Evolutionary conservation across 2,797 vertebrate species (phyloP).

Genomic region (Pipistrellus pygmaeus): DNA sequence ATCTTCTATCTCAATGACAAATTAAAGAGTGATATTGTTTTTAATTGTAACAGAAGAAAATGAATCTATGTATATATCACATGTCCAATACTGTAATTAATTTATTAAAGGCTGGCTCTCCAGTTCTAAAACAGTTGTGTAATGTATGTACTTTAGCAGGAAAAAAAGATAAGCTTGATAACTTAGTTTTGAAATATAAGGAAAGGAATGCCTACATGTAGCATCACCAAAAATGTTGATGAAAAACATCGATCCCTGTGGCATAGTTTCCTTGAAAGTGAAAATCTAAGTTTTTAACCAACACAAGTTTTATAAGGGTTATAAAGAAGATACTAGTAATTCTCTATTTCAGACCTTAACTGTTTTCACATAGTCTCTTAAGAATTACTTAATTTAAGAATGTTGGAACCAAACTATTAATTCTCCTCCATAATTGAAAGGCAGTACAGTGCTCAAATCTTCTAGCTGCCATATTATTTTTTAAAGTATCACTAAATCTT

Average conservation of each 20-base stretch:
- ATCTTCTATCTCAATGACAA: conserved; percentile 85
- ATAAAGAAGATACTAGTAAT: conserved; percentile 76
- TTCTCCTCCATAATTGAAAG: conserved; percentile 82
- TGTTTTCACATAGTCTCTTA: conserved; percentile 85
- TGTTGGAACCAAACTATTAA: conserved; percentile 84
- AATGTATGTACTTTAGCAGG: conserved; percentile 89
- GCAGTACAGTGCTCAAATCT: conserved; percentile 78
- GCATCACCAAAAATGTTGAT: conserved; percentile 88
- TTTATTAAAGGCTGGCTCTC: conserved; percentile 90
- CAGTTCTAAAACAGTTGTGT: conserved; percentile 89
- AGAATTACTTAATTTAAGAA: conserved; percentile 81
- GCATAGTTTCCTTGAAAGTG: conserved; percentile 81
- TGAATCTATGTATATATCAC: conserved; percentile 89
- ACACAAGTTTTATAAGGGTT: conserved; percentile 80
- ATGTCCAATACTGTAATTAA: conserved; percentile 90
- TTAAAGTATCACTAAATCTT: conserved; percentile 83
- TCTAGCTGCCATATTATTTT: conserved; percentile 85
- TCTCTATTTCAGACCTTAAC: conserved; percentile 83
- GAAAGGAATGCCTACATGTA: conserved; percentile 88
- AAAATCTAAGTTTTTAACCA: conserved; percentile 84
- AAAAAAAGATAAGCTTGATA: conserved; percentile 82
- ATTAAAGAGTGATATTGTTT: conserved; percentile 88
- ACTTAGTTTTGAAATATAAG: conserved; percentile 87
- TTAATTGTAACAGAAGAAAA: conserved; percentile 87
- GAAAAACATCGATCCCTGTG: conserved; percentile 84